Base-by-base conservation (phyloP, 2,888 invertebrate genomes). In the Phyllotreta striolata region DNA sequence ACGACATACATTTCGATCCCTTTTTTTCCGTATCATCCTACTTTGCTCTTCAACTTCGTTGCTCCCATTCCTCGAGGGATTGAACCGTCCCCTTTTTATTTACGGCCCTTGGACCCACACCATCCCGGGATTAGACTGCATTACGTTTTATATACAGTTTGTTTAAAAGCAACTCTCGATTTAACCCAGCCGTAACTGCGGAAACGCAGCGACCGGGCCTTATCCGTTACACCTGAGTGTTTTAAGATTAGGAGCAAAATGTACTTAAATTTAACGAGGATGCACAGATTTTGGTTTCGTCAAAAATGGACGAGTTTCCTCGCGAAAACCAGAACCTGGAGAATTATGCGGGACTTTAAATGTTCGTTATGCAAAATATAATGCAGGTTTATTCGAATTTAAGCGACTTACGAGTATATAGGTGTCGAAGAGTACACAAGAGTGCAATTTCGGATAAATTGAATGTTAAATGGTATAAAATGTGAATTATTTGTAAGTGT, bases 101-200 rank as follows among this genome's bases (percentile, higher is more conserved):
- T 46, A 56, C 37, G 56, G 37, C 44, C 56, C 56, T 56, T 56
- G 35, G 43, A 8, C n/a, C n/a, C 13, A 34, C 44, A 9, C 37
- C 41, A 37, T 13, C 44, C 12, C 13, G 8, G 37, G 10, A 44
- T 56, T 56, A 56, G 8, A n/a, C 8, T 13, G 44, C 56, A 56
- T 56, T 44, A 37, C 44, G 46, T 56, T 56, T 56, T 56, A 44
- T 56, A 56, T 14, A 55, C 55, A 24, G 24, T 55, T 41, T 55
- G 55, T 55, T 55, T 55, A 55, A 44, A 56, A 56, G 56, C 8
- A 44, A 44, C 55, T 44, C 34, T 6, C n/a, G 44, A 44, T 56
- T 39, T 44, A 35, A 41, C 34, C 34, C 14, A n/a, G 37, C 43
- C 10, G 43, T 43, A n/a, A 41, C 41, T n/a, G 10, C 41, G 9